Evolutionary conservation across 2,797 vertebrate species (phyloP), one percentile per base, ranked within the genome.

Genomic region (Microctenopoma stevenorrisi): DNA sequence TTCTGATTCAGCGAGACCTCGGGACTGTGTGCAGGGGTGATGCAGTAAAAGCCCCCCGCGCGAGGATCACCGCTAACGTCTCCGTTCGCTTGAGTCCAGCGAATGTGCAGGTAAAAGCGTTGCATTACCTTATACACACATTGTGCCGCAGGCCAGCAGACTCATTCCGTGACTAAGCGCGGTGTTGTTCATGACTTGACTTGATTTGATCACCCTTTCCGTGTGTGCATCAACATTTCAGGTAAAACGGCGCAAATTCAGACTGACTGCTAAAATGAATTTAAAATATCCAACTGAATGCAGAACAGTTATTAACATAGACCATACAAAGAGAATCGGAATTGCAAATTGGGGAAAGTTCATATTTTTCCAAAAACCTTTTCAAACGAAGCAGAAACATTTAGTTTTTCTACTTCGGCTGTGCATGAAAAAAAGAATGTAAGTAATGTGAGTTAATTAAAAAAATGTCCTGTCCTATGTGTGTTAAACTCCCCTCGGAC

Each of bases 1-100:
- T 49, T 84, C 78, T 77, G 84, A 83, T 81, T 83, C 87, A 86
- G 69, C 72, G 74, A 62, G 74, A 81, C 74, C 80, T 79, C 67
- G 52, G 67, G 62, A 79, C 62, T 16, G 47, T 57, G 69, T 51
- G 68, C 2, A 22, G 46, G 58, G 47, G 58, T 61, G 70, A 71
- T 68, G 75, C 65, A 64, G 66, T 69, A 46, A 25, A 65, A 69
- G 67, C 30, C 30, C 53, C 60, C 56, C 47, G 14, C 46, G 3
- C 11, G 4, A n/a, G 52, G 71, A 30, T 63, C 37, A n/a, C 48
- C 47, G 48, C 37, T 37, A 42, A 44, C 28, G 28, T 79, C 66
- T 74, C 15, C 14, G 8, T 75, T 76, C 52, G 51, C 61, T 53
- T 64, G 11, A 44, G 18, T 44, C 16, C 4, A 72, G 13, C 50